Percentiles rank a stretch among this genome's conserved stretches.
Conservation (phyloP, 2,797 vertebrate species). For the Calcarius lapponicus region DNA sequence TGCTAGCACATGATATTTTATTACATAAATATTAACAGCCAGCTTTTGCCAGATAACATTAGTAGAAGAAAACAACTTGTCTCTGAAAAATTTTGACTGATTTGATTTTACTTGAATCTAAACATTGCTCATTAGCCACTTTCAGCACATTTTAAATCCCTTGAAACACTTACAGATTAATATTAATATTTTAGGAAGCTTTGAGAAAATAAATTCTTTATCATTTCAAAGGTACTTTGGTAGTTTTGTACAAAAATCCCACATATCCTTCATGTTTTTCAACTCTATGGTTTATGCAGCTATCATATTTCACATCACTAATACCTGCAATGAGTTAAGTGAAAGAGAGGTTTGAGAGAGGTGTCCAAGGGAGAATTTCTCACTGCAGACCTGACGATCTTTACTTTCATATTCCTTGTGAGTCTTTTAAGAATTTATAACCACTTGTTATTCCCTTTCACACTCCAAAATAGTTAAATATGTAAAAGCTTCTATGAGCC, state of each 20-base stretch:
- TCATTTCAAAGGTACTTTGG: background rate
- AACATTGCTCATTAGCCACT: background rate
- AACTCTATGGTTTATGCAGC: background rate
- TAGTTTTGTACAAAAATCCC: background rate
- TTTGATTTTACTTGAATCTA: background rate
- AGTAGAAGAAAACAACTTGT: background rate
- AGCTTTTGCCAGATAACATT: background rate
- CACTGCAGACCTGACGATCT: background rate
- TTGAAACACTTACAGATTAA: background rate
- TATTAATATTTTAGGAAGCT: background rate
- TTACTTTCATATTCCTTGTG: background rate
- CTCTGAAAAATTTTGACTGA: background rate
- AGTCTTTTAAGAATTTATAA: background rate
- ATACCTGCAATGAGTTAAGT: background rate
- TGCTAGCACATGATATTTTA: background rate
- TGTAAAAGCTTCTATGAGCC: background rate
- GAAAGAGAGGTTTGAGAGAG: background rate
- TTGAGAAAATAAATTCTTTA: background rate
- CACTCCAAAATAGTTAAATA: background rate
- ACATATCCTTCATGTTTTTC: background rate
- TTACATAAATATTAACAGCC: background rate
- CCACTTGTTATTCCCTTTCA: background rate
- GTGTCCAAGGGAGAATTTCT: background rate
- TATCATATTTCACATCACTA: background rate
- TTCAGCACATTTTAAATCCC: background rate